These are phyloP conservation scores for Festucalex cinctus DNA, from an alignment of 2,113 vertebrate species.

Conservation along the genomic window DNA sequence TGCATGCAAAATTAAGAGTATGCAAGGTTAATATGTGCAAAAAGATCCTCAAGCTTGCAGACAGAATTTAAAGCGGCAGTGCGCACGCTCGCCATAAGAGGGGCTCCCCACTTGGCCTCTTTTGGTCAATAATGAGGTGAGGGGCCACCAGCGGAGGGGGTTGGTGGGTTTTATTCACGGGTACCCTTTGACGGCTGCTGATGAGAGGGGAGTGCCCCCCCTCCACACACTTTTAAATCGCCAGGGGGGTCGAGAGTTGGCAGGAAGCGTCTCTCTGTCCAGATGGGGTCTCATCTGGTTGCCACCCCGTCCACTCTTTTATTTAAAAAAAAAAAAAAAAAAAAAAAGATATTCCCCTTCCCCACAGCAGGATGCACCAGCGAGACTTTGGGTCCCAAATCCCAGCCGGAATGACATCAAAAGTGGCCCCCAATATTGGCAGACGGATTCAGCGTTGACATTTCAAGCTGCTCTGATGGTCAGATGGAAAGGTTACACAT, in stretches of 20 bases:
- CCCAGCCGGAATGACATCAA: slow-evolving; percentile 47
- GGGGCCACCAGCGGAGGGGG: slow-evolving; percentile 32
- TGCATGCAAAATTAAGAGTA: neutral
- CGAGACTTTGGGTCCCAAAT: slow-evolving; percentile 35
- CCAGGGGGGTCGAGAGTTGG: slow-evolving; percentile 55
- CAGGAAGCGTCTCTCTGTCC: slow-evolving; percentile 52
- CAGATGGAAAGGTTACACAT: slow-evolving; percentile 61
- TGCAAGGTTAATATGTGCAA: neutral
- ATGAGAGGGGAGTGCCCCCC: slow-evolving; percentile 43
- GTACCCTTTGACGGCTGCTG: slow-evolving; percentile 60
- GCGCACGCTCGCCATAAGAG: neutral
- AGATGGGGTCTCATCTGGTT: slow-evolving; percentile 69
- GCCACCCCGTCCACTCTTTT: neutral
- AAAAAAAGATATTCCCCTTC: neutral
- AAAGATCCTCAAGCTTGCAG: neutral
- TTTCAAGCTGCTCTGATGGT: slow-evolving; percentile 61
- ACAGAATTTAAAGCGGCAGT: neutral
- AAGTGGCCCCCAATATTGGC: slow-evolving; percentile 49
- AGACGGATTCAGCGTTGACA: slow-evolving; percentile 58
- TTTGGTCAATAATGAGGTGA: slow-evolving; percentile 53
- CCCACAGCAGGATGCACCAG: slow-evolving; percentile 33
- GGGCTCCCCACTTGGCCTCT: slow-evolving; percentile 32
- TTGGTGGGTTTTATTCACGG: slow-evolving; percentile 26
- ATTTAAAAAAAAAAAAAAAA: neutral
- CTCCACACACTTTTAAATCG: slow-evolving; percentile 20